Conservation (phyloP, 2,113 vertebrate species). For the Onychorhynchus coronatus region DNA sequence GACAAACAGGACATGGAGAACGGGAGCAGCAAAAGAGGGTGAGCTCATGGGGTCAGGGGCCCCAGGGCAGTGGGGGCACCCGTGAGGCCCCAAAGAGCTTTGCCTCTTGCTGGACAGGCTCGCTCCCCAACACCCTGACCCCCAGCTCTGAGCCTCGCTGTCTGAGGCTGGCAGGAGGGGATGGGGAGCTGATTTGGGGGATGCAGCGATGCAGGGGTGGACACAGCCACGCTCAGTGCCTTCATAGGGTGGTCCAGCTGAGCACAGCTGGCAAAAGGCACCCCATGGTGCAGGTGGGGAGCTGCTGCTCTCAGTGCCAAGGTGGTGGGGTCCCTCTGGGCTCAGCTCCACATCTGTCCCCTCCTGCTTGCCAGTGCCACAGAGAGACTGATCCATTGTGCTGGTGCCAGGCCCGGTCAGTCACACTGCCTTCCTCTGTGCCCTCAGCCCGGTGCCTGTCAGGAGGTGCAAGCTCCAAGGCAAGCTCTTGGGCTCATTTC, state of each 20-base stretch:
- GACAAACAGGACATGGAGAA: background rate
- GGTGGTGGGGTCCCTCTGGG: too few relatives aligned
- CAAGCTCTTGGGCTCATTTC: background rate
- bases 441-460: background rate
- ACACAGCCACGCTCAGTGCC: accelerated
- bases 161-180: background rate
- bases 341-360: background rate
- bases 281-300: background rate
- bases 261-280: background rate
- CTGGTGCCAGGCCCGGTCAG: background rate
- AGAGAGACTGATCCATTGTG: background rate
- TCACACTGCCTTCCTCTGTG: background rate
- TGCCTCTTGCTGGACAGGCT: background rate
- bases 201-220: accelerated
- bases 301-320: background rate
- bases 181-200: background rate
- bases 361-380: background rate
- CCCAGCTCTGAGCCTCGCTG: background rate
- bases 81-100: background rate
- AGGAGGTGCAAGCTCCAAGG: background rate
- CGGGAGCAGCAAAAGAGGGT: background rate
- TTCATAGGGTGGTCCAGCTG: background rate
- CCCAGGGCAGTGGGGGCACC: accelerated
- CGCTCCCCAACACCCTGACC: background rate
- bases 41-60: background rate